Evolutionary conservation across 2,797 vertebrate species (phyloP), one percentile per base, ranked within the genome.

Genomic region (Clarias laeviceps): DNA sequence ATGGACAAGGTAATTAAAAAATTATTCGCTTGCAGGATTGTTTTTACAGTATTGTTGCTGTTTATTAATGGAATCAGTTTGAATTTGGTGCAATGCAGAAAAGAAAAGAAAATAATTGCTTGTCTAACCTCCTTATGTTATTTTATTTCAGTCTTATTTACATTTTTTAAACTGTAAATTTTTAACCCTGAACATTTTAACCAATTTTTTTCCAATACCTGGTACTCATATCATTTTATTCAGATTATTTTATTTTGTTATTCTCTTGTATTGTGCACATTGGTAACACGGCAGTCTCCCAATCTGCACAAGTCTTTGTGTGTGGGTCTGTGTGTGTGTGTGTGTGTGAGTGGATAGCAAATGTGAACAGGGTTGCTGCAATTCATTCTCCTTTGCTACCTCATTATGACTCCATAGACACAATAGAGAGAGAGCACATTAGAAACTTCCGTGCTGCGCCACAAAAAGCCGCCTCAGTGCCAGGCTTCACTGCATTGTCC

Each of bases 371-470:
- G 81, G 79, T 66, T 82, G 64, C 83, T 93, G 92, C 95, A 94
- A 96, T 97, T 97, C 96, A 97, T 93, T 96, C 96, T 94, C 96
- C 96, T 93, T 88, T 94, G 96, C 95, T 94, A 97, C 96, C 97
- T 98, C 97, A 98, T 98, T 98, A 98, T 97, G 96, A 97, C 97
- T 97, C 97, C 97, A 97, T 96, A 97, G 97, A 97, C 95, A 95
- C 93, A 97, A 97, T 96, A 96, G 97, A 95, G 96, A 96, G 95
- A 95, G 95, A 94, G 94, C 96, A 96, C 94, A 97, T 96, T 96
- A 95, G 96, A 96, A 97, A 97, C 96, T 97, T 95, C 97, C 95
- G 96, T 96, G 93, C 94, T 93, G 94, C 93, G 94, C 83, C 82
- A 93, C 95, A 96, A 96, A 95, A 95, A 96, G 96, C 96, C 95